phyloP scores from a whole-genome alignment of 2,797 vertebrate species.

The Chelon labrosus region DNA sequence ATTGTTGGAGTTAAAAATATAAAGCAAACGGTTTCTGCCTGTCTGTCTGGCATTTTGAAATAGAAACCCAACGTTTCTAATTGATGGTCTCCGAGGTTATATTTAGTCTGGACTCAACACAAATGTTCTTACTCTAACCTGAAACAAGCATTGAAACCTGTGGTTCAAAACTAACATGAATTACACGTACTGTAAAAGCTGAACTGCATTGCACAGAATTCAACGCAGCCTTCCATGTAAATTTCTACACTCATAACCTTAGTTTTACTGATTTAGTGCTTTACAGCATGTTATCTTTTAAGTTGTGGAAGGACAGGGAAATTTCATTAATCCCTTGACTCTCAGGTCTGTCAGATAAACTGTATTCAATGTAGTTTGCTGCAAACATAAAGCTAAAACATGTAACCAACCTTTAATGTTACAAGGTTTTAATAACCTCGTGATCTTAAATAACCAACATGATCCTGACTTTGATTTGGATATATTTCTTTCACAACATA shows the following conservation, averaged over 20 bases:
- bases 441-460: neutral
- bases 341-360: too few species aligned
- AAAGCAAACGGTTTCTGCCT: slow-evolving; percentile 30
- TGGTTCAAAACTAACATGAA: slow-evolving; percentile 23
- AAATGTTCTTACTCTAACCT: slow-evolving; percentile 53
- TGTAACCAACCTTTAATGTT: neutral
- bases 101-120: slow-evolving; percentile 68
- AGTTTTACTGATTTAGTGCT: too few species aligned
- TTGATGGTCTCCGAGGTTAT: slow-evolving; percentile 66
- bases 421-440: slow-evolving; percentile 1
- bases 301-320: neutral
- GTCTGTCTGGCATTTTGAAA: slow-evolving; percentile 51
- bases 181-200: neutral
- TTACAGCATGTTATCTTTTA: slow-evolving; percentile 1
- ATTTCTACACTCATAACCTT: neutral
- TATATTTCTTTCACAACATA: slow-evolving; percentile 17
- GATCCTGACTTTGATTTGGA: neutral
- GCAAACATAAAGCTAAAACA: neutral
- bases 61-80: slow-evolving; percentile 57
- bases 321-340: neutral
- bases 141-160: slow-evolving; percentile 42
- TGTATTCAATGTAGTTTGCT: too few species aligned
- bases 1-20: slow-evolving; percentile 15
- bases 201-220: neutral
- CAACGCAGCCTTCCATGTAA: neutral